phyloP scores from a whole-genome alignment of 1,140 invertebrate genomes.

The Dendrolimus kikuchii region DNA sequence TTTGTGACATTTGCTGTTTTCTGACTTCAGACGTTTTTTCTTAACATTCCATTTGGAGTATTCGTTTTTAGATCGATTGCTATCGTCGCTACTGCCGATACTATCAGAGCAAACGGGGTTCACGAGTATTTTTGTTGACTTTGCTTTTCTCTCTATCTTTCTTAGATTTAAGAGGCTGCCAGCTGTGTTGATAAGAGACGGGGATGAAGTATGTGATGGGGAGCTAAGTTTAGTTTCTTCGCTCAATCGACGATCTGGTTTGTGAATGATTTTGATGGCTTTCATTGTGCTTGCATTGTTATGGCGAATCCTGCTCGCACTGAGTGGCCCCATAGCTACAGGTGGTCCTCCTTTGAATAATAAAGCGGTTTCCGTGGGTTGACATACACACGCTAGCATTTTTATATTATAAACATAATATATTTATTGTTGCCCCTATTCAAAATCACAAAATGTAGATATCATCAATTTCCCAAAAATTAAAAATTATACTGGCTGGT shows the following conservation, averaged over 20 bases:
- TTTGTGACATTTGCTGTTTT: constrained; percentile 29
- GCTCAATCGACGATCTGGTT: constrained; percentile 35
- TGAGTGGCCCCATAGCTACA: constrained; percentile 60
- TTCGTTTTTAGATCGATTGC: constrained; percentile 43
- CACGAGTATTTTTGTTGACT: constrained; percentile 66
- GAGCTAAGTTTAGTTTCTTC: constrained; percentile 46
- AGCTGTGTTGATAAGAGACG: constrained; percentile 41
- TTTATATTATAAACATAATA: constrained; percentile 15
- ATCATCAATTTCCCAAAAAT: no score
- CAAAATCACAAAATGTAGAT: no score
- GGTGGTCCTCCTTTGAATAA: constrained; percentile 67
- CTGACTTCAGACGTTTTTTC: constrained; percentile 57
- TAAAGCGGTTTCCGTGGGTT: constrained; percentile 72
- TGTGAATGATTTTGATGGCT: constrained; percentile 41
- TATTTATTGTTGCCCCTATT: no score
- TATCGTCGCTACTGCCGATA: constrained; percentile 52
- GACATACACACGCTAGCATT: constrained; percentile 77
- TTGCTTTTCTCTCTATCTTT: constrained; percentile 60
- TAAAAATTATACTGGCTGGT: no score
- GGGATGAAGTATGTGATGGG: constrained; percentile 38
- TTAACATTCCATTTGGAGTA: constrained; percentile 58
- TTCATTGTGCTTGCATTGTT: constrained; percentile 43
- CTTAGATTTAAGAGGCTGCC: constrained; percentile 57
- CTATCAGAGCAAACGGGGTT: constrained; percentile 61
- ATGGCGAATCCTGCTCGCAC: constrained; percentile 42